These are phyloP conservation scores for Anadara kagoshimensis DNA, from an alignment of 1,140 invertebrate species.

Conservation along the genomic window DNA sequence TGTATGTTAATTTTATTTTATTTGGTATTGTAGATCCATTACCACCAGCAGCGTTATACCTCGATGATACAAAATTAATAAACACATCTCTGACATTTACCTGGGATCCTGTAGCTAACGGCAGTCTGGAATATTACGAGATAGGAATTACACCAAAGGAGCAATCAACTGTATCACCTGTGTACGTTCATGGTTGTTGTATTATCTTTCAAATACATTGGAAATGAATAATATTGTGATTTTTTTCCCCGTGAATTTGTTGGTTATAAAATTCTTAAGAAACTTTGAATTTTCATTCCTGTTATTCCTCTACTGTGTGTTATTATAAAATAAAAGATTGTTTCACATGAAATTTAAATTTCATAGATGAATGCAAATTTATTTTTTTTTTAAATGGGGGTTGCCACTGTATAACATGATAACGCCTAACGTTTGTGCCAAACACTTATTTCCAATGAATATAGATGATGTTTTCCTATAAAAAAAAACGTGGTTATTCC, in stretches of 20 bases:
- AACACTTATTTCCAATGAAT: too few relatives aligned
- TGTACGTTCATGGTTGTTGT: too few relatives aligned
- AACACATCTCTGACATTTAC: slow-evolving; percentile 25
- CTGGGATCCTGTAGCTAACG: slow-evolving; percentile 32
- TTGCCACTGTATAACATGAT: too few relatives aligned
- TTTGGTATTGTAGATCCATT: slow-evolving; percentile 23
- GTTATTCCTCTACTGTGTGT: not conserved
- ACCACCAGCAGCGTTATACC: slow-evolving; percentile 4
- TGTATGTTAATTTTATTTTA: not conserved
- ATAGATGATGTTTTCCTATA: not conserved
- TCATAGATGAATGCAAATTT: not conserved
- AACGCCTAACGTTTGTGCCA: too few relatives aligned
- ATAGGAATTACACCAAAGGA: slow-evolving; percentile 31
- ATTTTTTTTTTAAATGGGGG: too few relatives aligned
- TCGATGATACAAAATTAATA: slow-evolving; percentile 7
- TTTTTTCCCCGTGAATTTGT: not conserved
- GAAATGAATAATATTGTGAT: not conserved
- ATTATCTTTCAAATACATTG: too few relatives aligned
- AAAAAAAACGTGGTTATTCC: not conserved
- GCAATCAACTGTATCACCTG: slow-evolving; percentile 22
- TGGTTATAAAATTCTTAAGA: not conserved
- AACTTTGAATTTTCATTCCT: too few relatives aligned
- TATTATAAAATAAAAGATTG: too few relatives aligned
- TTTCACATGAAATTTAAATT: too few relatives aligned
- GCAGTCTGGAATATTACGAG: slow-evolving; percentile 34